A percentile compares a stretch with the other conserved stretches of the same genome.
These are phyloP conservation scores for Mallateleia sp. DNA, from an alignment of 2,888 invertebrate species.

Conservation along the genomic window DNA sequence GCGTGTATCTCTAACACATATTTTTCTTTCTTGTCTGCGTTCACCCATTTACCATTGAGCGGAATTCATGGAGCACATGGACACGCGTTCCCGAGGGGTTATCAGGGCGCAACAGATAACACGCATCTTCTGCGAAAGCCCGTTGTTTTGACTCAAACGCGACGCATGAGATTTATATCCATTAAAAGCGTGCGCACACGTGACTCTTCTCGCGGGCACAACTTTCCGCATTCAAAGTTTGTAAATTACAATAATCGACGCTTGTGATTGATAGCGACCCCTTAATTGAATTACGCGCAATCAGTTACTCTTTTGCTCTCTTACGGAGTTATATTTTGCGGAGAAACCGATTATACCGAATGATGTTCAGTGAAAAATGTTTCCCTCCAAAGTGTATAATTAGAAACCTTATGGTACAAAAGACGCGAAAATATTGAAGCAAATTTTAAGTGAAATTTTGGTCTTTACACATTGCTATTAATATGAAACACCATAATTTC, in stretches of 20 bases:
- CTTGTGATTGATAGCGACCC: slow-evolving; percentile 48
- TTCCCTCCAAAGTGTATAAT: not conserved
- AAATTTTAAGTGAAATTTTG: too few relatives aligned
- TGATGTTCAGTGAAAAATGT: slow-evolving; percentile 27
- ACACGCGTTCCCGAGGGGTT: slow-evolving; percentile 77
- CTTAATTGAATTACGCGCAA: slow-evolving; percentile 61
- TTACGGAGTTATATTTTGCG: not conserved
- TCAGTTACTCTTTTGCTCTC: slow-evolving; percentile 10
- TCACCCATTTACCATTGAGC: slow-evolving; percentile 71
- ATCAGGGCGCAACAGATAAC: slow-evolving; percentile 76
- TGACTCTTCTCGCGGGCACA: slow-evolving; percentile 47
- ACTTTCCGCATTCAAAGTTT: slow-evolving; percentile 68
- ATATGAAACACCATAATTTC: too few relatives aligned
- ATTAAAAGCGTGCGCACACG: slow-evolving; percentile 53
- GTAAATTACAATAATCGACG: slow-evolving; percentile 61
- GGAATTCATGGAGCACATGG: slow-evolving; percentile 76
- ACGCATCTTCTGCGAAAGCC: slow-evolving; percentile 66
- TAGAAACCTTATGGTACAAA: too few relatives aligned
- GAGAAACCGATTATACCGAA: slow-evolving; percentile 16
- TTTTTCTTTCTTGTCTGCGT: slow-evolving; percentile 9
- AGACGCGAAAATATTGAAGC: too few relatives aligned
- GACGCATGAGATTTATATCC: slow-evolving; percentile 62
- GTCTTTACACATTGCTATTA: too few relatives aligned
- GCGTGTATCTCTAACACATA: too few relatives aligned
- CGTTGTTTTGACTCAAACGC: slow-evolving; percentile 70